phyloP scores from a whole-genome alignment of 2,888 invertebrate species.

The Meteorus cinctellus region DNA sequence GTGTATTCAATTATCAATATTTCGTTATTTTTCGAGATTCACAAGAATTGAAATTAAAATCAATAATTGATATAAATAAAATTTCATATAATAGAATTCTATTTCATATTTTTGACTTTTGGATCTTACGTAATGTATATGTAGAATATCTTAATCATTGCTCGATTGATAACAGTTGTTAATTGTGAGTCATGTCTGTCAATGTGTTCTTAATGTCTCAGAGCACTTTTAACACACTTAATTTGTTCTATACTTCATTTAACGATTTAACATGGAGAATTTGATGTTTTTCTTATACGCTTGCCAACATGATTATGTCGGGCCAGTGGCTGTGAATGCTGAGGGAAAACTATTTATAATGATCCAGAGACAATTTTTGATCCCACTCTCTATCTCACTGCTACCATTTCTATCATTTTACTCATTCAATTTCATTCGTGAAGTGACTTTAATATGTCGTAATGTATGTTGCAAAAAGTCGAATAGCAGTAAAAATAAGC shows the following conservation, averaged over 20 bases:
- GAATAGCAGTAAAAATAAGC: neutral
- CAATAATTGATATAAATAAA: too few species aligned
- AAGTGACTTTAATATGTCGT: neutral
- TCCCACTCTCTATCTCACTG: neutral
- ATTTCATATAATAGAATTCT: too few species aligned
- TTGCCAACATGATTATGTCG: slow-evolving; percentile 49
- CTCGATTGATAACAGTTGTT: neutral
- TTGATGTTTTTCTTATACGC: neutral
- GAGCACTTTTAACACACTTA: neutral
- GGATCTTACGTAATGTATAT: neutral
- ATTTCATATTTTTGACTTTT: too few species aligned
- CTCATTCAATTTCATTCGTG: neutral
- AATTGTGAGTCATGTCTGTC: neutral
- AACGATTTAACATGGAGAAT: neutral
- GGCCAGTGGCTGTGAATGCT: slow-evolving; percentile 56
- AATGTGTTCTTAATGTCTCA: neutral
- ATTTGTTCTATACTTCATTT: neutral
- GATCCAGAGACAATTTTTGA: neutral
- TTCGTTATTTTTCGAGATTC: too few species aligned
- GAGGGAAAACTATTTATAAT: slow-evolving; percentile 58
- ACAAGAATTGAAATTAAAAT: too few species aligned
- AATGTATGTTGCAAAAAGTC: neutral
- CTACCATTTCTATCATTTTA: neutral
- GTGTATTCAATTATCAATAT: neutral
- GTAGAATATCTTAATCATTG: neutral